Conservation (phyloP, 35 echinoderm and acorn worm species). For the Diadema setosum region DNA sequence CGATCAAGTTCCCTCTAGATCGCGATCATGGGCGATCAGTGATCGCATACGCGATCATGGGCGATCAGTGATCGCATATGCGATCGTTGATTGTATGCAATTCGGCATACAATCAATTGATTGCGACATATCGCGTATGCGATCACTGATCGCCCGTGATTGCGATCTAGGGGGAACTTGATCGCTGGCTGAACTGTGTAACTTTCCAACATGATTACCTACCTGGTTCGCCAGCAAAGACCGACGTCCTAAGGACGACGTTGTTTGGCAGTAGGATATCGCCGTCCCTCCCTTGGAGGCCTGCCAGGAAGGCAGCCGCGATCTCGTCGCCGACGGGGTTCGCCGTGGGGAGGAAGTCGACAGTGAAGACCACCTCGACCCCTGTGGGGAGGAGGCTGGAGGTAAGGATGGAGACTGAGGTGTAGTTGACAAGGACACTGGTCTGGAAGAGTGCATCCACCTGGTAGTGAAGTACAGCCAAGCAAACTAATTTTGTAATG, state of each 20-base stretch:
- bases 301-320: background rate
- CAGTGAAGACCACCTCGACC: slow-evolving; percentile 1
- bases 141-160: too few relatives aligned
- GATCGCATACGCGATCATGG: too few relatives aligned
- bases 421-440: background rate
- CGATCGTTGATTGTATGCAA: too few relatives aligned
- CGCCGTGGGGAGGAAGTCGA: slow-evolving; percentile 8
- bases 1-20: too few relatives aligned
- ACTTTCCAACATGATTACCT: background rate
- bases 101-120: too few relatives aligned
- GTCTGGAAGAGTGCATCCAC: background rate
- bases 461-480: background rate
- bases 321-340: background rate
- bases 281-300: background rate
- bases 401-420: background rate
- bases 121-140: too few relatives aligned
- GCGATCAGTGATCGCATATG: too few relatives aligned
- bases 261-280: slow-evolving; percentile 5
- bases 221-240: slow-evolving; percentile 34
- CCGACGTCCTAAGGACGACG: background rate
- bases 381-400: background rate
- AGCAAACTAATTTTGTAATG: too few relatives aligned
- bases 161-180: too few relatives aligned
- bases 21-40: too few relatives aligned
- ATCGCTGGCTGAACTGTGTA: too few relatives aligned